A percentile compares a stretch with the other conserved stretches of the same genome.
Evolutionary conservation across 1,140 invertebrate species (phyloP).

Genomic region (Aphaenogaster rudis): DNA sequence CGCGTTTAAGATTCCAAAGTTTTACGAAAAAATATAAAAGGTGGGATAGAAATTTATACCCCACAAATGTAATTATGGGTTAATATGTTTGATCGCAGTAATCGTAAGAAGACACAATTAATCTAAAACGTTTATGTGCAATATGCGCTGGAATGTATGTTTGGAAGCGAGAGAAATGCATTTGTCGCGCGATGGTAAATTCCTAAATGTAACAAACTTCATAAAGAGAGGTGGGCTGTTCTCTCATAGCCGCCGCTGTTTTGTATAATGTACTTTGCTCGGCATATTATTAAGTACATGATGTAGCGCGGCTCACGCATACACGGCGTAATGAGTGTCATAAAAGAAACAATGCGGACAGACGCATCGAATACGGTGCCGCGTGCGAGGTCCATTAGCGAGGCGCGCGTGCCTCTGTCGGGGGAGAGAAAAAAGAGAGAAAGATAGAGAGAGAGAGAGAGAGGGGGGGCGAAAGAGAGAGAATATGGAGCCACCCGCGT

Average conservation of each 20-base stretch:
- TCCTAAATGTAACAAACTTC: not conserved
- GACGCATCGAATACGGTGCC: constrained; percentile 53
- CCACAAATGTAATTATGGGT: too few species aligned
- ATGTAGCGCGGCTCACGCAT: constrained; percentile 36
- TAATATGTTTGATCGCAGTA: too few species aligned
- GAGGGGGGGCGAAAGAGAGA: not conserved
- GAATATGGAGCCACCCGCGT: constrained; percentile 9
- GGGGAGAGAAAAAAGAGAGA: not conserved
- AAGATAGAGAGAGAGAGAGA: not conserved
- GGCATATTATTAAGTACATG: constrained; percentile 46
- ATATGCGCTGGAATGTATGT: too few species aligned
- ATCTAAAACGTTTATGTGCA: too few species aligned
- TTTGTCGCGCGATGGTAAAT: constrained; percentile 1
- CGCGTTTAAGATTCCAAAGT: too few species aligned
- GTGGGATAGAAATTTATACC: too few species aligned
- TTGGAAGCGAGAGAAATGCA: not conserved
- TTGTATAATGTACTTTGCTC: constrained; percentile 56
- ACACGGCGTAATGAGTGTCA: constrained; percentile 52
- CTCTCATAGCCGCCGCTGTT: constrained; percentile 37
- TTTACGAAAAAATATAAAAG: too few species aligned
- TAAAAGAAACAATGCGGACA: constrained; percentile 56
- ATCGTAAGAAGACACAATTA: too few species aligned
- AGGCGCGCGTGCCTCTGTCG: constrained; percentile 2
- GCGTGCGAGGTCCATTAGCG: constrained; percentile 48
- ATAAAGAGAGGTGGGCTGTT: constrained; percentile 2